These are phyloP conservation scores for Apomyelois bistriatella DNA, from an alignment of 2,888 invertebrate species.

Conservation along the genomic window DNA sequence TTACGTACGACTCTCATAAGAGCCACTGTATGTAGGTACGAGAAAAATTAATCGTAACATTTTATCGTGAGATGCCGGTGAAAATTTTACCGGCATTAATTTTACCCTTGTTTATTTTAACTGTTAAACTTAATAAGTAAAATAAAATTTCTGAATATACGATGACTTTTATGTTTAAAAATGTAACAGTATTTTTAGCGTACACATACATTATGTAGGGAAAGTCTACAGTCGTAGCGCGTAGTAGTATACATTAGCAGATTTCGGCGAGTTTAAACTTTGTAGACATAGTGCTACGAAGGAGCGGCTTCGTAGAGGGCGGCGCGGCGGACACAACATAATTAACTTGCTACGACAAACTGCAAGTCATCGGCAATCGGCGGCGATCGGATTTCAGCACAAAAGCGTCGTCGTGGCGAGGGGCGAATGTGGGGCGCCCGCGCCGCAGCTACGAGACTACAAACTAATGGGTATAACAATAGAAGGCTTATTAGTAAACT, in stretches of 20 bases:
- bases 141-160: constrained; percentile 31
- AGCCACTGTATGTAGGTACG: constrained; percentile 30
- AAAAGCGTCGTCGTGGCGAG: no score
- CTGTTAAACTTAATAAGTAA: constrained; percentile 43
- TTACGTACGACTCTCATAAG: constrained; percentile 36
- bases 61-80: constrained; percentile 33
- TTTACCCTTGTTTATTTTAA: constrained; percentile 32
- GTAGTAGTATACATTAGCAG: constrained; percentile 42
- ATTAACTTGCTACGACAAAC: constrained; percentile 62
- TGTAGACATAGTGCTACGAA: constrained; percentile 34
- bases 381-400: constrained; percentile 64
- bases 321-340: constrained; percentile 55
- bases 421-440: constrained; percentile 36
- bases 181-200: constrained; percentile 22
- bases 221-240: constrained; percentile 22
- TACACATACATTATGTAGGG: background rate
- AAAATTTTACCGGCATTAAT: constrained; percentile 29
- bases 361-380: constrained; percentile 73
- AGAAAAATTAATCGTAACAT: constrained; percentile 47
- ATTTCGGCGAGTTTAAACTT: constrained; percentile 40
- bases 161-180: constrained; percentile 30
- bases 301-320: constrained; percentile 16
- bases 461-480: constrained; percentile 51
- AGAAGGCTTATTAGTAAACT: constrained; percentile 43
- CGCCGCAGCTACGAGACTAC: constrained; percentile 30